Evolutionary conservation across 1,140 invertebrate species (phyloP), one percentile per base, ranked within the genome.

Genomic region (Solenopsis invicta): DNA sequence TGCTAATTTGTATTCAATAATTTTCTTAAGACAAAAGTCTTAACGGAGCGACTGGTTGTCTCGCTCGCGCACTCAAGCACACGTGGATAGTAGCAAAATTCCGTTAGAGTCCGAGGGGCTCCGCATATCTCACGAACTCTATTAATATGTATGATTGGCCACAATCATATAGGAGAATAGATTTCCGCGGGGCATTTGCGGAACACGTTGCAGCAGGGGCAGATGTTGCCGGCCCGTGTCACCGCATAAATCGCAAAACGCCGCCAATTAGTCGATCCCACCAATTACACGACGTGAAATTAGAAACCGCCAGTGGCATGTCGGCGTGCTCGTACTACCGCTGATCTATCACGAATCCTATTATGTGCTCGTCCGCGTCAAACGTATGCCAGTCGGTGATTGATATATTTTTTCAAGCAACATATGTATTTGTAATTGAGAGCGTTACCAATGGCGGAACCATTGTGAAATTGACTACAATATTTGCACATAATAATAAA

Each of bases 91-190:
- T 48, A 54, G 61, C 56, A 74, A 75, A 84, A 88, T 90, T 90
- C 88, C 89, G 87, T 88, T 88, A 92, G 67, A 74, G 85, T 80
- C 88, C 85, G 85, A 67, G 80, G 61, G 82, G 87, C 74, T 82
- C 48, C 72, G 80, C 81, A 64, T 84, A 86, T 89, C 85, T 86
- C 87, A 78, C 84, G 86, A 87, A 85, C 69, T 80, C 92, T 92
- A 94, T 94, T 94, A 94, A 94, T 94, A 94, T 93, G 92, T 93
- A 93, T 93, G 93, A 94, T 94, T 92, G 89, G 88, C 78, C 74
- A 88, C 89, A 86, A 94, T 93, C 87, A 89, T 81, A 87, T 80
- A 81, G 86, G 76, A 88, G 88, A 87, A 88, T 69, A 67, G 88
- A 92, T 86, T 91, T 86, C 91, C 88, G 59, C 69, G 69, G 91